phyloP scores from a whole-genome alignment of 1,140 invertebrate species.

The Aphaenogaster ashmeadi region DNA sequence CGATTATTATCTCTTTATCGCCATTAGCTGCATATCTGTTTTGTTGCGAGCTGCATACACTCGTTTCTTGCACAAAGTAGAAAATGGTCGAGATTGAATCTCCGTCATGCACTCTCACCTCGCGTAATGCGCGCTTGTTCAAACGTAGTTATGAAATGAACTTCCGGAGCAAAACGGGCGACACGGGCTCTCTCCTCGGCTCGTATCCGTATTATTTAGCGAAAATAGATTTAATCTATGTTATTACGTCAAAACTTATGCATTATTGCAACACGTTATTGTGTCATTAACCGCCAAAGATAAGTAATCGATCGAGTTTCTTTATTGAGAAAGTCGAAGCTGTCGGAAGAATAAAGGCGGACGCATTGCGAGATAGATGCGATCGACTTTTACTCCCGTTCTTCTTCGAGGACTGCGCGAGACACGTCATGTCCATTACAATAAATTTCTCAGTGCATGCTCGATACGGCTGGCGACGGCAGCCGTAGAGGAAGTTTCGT shows the following conservation, averaged over 20 bases:
- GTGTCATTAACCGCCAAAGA: background rate
- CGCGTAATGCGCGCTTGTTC: background rate
- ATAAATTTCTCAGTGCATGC: conserved; percentile 45
- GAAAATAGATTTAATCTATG: conserved; percentile 29
- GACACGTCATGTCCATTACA: conserved; percentile 29
- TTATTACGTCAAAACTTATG: background rate
- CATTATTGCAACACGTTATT: background rate
- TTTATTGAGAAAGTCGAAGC: conserved; percentile 4
- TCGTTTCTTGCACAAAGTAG: background rate
- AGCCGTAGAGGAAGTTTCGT: conserved; percentile 63
- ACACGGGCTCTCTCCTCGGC: background rate
- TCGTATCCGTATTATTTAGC: conserved; percentile 6
- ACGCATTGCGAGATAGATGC: background rate
- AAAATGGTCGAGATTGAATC: conserved; percentile 44
- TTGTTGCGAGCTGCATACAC: background rate
- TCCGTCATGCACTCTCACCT: conserved; percentile 21
- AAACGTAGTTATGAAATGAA: conserved; percentile 35
- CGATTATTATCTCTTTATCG: conserved; percentile 36
- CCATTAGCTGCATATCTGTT: background rate
- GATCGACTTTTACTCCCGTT: conserved; percentile 34
- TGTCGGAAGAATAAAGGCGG: background rate
- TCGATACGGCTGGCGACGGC: background rate
- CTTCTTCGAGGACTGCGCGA: background rate
- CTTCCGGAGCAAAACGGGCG: conserved; percentile 22
- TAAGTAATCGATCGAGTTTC: background rate